Conservation (phyloP, 2,113 vertebrate genomes). For the Sphaerodactylus townsendi region DNA sequence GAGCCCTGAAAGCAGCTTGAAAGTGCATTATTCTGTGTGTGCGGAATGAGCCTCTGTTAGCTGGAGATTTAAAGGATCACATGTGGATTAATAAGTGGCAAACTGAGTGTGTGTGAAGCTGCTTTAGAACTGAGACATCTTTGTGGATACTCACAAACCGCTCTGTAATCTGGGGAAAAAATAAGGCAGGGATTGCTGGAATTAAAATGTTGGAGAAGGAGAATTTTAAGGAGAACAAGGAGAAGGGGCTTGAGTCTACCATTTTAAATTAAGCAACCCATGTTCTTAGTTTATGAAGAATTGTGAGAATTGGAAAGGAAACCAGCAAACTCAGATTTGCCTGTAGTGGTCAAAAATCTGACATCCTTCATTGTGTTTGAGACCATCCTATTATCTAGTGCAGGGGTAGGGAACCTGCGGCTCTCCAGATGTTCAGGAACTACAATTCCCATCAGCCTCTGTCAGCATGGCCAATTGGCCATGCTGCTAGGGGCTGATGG, state of each 20-base stretch:
- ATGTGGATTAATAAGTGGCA: background rate
- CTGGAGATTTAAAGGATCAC: background rate
- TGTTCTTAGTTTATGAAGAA: slow-evolving; percentile 5
- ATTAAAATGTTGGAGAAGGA: background rate
- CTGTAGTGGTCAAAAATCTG: background rate
- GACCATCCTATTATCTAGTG: background rate
- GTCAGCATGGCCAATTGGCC: too few species aligned
- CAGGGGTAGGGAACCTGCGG: too few species aligned
- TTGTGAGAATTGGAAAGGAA: background rate
- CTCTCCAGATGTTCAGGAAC: too few species aligned
- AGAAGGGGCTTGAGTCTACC: background rate
- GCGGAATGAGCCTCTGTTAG: too few species aligned
- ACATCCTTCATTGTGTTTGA: background rate
- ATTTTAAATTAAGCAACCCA: background rate
- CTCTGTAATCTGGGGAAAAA: background rate
- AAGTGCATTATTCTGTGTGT: too few species aligned
- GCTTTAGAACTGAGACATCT: background rate
- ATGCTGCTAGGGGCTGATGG: too few species aligned
- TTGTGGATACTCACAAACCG: background rate
- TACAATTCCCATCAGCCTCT: too few species aligned
- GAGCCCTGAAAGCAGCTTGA: too few species aligned
- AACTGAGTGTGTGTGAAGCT: background rate
- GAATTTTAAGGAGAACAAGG: background rate
- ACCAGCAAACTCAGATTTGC: background rate
- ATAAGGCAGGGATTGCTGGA: background rate